Evolutionary conservation across 2,888 invertebrate species (phyloP), one percentile per base, ranked within the genome.

Genomic region (Entomobrya multifasciata): DNA sequence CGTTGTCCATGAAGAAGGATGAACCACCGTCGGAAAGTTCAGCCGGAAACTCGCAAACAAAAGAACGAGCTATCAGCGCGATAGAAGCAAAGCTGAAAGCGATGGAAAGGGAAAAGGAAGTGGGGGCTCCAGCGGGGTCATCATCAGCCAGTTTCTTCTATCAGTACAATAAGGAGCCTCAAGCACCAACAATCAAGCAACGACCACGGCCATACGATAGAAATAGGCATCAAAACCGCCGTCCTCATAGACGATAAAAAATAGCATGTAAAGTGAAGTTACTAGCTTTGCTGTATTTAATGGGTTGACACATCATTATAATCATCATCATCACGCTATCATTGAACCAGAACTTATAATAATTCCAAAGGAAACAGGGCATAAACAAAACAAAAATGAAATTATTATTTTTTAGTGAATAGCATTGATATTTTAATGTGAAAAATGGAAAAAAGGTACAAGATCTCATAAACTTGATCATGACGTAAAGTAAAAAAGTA

Each of bases 81-180:
- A 97, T 97, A 87, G 97, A 97, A 92, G 96, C 96, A 0, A 97
- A 97, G 92, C 93, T 97, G 0, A 96, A 96, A 92, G 93, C 95
- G 92, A 95, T 97, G 95, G 96, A 96, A 77, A 52, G 81, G 60
- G 90, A 91, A 22, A 88, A 78, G 27, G 87, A 85, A 22, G 17
- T 17, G 13, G 81, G 81, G 10, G 65, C 22, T 25, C 20, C 15
- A 3, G 72, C 57, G 22, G 49, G 67, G 15, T 72, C 81, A 13
- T 81, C 81, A 1, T 30, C n/a, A n/a, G n/a, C 60, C 27, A 67
- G 36, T n/a, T 81, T 70, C 27, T 81, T 81, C 57, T 81, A 81
- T 44, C 81, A 81, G 55, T 81, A 81, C 52, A 81, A 81, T 30
- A 81, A 81, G 47, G 81, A 81, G 20, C 70, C 17, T 1, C 70